Evolutionary conservation across 2,113 vertebrate genomes (phyloP), one percentile per base, ranked within the genome.

Genomic region (Periophthalmus modestus): DNA sequence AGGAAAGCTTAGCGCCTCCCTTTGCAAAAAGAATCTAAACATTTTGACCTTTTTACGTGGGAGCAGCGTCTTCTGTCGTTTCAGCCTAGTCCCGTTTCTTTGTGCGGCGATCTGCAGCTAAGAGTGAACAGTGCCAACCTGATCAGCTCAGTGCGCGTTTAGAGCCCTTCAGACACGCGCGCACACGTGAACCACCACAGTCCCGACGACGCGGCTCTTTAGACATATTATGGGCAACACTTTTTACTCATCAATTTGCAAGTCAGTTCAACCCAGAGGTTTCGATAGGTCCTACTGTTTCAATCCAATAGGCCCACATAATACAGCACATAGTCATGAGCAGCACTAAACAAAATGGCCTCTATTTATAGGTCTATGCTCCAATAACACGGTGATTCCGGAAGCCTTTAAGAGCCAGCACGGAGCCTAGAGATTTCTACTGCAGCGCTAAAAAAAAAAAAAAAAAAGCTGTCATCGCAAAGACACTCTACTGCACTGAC

Each of bases 1-100:
- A 88, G 72, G 74, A 86, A 85, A 83, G 88, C 91, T 93, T 93
- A 92, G 94, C 94, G 86, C 94, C 95, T 95, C 94, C 95, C 94
- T 93, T 92, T 83, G 85, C 78, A 85, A 84, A 89, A 78, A 84
- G 63, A 87, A 89, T 78, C 87, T 89, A 92, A 93, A 94, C 92
- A 93, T 93, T 92, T 92, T 90, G 89, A 93, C 90, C 89, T 91
- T 89, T 89, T 82, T 84, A 79, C 87, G 79, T 85, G 66, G 62
- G 33, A 43, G 33, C 62, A 12, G 78, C 80, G 87, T 89, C 83
- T 82, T 86, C 83, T 82, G 83, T 86, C 81, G 76, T n/a, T 85
- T 87, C 82, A 78, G 86, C 80, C 83, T 87, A 61, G 79, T 72
- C 66, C 75, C 23, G 36, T 24, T 75, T 73, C 85, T 89, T 90